Evolutionary conservation across 2,888 invertebrate genomes (phyloP), one percentile per base, ranked within the genome.

Genomic region (Lycophotia porphyrea): DNA sequence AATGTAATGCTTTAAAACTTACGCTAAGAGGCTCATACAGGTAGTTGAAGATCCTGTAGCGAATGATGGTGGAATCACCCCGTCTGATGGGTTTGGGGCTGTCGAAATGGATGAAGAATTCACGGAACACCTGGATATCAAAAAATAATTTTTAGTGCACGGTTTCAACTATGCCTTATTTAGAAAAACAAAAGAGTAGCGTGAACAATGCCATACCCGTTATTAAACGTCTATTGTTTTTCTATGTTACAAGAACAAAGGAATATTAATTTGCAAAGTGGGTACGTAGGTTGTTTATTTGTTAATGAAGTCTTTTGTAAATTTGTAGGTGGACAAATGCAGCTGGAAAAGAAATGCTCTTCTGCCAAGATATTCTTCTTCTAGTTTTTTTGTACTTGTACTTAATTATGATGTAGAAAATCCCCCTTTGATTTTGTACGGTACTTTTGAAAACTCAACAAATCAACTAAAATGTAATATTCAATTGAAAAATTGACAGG

Each of bases 21-120:
- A 98, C 98, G 68, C 97, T 97, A 7, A 98, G 92, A 67, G 97
- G 97, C 82, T 98, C 97, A 72, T 97, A 97, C 86, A 98, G 94
- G 90, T 98, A 98, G 93, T 98, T 98, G 94, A 97, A 98, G 63
- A 98, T 95, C 0, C 97, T 97, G 31, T 98, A 97, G 80, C 97
- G 96, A 68, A 98, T 92, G 67, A 97, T 97, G 42, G 97, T 93
- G 27, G 96, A 93, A 93, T 98, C 98, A 0, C 97, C 97, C 3
- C 97, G 96, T 75, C 97, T 97, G 0, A 98, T 96, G 0, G 97
- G 97, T 78, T 97, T 97, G 0, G 98, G 98, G 31, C 97, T 93
- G 75, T 97, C 97, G 49, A 98, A 97, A 85, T 98, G 98, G 39
- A 98, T 96, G 93, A 98, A 98, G 93, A 98, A 98, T 11, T 98